phyloP scores from a whole-genome alignment of 1,140 invertebrate genomes.

The Diachasma alloeum region DNA sequence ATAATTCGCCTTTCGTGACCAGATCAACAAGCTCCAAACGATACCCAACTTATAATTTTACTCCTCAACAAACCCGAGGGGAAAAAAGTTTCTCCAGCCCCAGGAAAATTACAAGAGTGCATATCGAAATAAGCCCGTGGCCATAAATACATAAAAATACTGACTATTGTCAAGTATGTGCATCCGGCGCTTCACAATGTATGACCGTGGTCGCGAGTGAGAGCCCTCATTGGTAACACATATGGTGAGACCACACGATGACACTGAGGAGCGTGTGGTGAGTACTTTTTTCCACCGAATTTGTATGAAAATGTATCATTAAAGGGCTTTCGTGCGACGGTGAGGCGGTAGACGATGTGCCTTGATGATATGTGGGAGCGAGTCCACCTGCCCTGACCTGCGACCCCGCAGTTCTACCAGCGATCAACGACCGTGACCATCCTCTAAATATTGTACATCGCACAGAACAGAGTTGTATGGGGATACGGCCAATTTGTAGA shows the following conservation, averaged over 20 bases:
- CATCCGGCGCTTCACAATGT: neutral
- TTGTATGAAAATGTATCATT: neutral
- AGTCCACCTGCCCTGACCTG: constrained; percentile 43
- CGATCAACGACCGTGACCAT: constrained; percentile 18
- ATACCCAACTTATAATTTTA: neutral
- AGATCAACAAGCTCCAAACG: neutral
- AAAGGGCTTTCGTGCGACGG: constrained; percentile 36
- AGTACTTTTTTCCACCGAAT: neutral
- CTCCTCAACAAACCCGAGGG: neutral
- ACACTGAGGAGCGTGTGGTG: neutral
- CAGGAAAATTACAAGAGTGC: neutral
- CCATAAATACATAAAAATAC: neutral
- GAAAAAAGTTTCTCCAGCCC: neutral
- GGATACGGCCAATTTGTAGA: neutral
- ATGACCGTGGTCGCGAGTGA: neutral
- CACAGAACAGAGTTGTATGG: neutral
- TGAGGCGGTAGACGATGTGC: constrained; percentile 31
- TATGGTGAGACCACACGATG: neutral
- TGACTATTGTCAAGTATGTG: neutral
- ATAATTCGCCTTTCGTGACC: neutral
- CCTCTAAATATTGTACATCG: constrained; percentile 4
- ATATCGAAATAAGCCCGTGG: neutral
- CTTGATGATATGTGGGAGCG: constrained; percentile 38
- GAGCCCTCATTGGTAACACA: neutral
- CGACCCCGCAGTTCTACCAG: neutral